Evolutionary conservation across 2,113 vertebrate species (phyloP).

Genomic region (Bungarus multicinctus): DNA sequence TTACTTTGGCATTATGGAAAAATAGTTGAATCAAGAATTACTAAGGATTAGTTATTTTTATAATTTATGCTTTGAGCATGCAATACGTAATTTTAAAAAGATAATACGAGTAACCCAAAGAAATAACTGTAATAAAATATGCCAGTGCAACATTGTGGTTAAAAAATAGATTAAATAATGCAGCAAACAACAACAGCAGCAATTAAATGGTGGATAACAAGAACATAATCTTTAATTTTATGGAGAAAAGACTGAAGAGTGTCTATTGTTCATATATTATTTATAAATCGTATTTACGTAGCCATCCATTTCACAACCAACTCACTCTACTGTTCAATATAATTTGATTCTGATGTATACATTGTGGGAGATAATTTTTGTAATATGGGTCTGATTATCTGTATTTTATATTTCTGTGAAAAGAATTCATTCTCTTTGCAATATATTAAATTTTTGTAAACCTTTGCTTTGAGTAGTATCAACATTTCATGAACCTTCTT

Average conservation of each 20-base stretch:
- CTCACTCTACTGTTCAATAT: neutral
- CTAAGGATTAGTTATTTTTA: neutral
- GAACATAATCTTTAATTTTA: neutral
- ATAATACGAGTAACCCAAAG: neutral
- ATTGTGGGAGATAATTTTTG: neutral
- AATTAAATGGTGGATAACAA: neutral
- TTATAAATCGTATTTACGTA: neutral
- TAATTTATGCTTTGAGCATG: neutral
- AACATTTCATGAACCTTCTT: neutral
- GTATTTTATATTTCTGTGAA: neutral
- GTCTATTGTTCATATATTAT: neutral
- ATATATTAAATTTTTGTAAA: neutral
- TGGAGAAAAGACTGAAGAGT: neutral
- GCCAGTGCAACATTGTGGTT: neutral
- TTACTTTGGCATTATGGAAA: neutral
- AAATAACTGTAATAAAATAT: neutral
- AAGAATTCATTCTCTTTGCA: neutral
- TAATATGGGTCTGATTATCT: neutral
- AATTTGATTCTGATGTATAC: neutral
- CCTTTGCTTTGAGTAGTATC: neutral
- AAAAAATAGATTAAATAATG: neutral
- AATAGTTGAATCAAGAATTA: neutral
- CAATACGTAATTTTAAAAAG: neutral
- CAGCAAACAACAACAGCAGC: neutral
- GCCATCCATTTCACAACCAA: neutral